Evolutionary conservation across 1,140 invertebrate genomes (phyloP), one percentile per base, ranked within the genome.

Genomic region (Metaphire vulgaris): DNA sequence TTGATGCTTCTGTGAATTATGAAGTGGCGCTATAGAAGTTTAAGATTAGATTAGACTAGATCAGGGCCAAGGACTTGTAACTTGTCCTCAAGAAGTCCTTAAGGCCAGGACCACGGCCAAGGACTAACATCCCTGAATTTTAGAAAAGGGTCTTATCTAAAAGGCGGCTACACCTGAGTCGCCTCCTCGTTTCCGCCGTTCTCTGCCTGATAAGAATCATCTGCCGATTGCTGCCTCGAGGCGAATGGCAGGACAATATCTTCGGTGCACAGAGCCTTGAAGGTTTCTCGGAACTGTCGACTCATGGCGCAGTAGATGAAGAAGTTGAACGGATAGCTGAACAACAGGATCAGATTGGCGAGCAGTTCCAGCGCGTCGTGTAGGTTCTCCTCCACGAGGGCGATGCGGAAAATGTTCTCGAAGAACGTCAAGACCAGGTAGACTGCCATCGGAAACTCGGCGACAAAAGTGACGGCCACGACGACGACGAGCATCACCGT

Each of bases 241-340:
- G 6, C 21, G 41, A 56, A 56, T 21, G 41, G 6, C 41, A 21
- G 41, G 21, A 56, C 21, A 21, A 6, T 21, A 6, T 56, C 41
- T 21, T 56, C 41, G 41, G 6, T 21, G 41, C 41, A 56, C 41
- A 56, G 21, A 12, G 41, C 41, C 41, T 93, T 92, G 85, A 96
- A 96, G 0, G 93, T 95, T 83, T 95, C 92, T 32, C 93, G 87
- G 82, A 96, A 96, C 82, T 94, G 92, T 26, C 92, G 87, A 64
- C 91, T 93, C 93, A 96, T 96, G 12, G 93, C 92, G 83, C 94
- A 96, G 83, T 96, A 96, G 76, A 96, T 95, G 68, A 92, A 56
- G 41, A 56, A 56, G 41, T 56, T 56, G 41, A 56, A 56, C 0
- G 93, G 93, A 85, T 95, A 95, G 21, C 91, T 92, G 15, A 93